Evolutionary conservation across 2,888 invertebrate genomes (phyloP).

Genomic region (Cataglyphis albicans): DNA sequence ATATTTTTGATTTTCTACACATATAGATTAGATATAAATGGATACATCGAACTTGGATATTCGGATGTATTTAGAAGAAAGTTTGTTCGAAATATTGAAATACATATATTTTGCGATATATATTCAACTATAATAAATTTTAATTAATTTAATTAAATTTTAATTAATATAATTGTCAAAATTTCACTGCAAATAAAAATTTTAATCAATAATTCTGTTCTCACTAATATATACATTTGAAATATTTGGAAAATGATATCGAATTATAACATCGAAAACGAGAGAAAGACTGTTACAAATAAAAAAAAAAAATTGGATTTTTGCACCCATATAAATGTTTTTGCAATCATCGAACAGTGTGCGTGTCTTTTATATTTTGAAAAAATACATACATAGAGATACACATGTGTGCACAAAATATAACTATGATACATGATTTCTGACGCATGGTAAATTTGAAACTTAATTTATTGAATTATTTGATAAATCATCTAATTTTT

Average conservation of each 20-base stretch:
- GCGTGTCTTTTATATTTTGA: neutral
- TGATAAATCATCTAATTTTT: neutral
- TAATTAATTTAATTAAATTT: too few species aligned
- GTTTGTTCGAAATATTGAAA: neutral
- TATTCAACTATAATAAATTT: neutral
- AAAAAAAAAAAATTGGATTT: constrained; percentile 19
- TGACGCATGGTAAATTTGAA: neutral
- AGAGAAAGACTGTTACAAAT: neutral
- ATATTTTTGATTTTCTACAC: neutral
- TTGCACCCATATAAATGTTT: neutral
- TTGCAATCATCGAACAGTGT: neutral
- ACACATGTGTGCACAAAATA: neutral
- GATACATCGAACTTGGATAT: neutral
- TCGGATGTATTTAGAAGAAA: neutral
- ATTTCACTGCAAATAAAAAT: neutral
- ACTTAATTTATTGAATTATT: constrained; percentile 13
- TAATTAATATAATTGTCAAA: neutral
- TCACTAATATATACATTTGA: neutral
- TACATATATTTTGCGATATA: neutral
- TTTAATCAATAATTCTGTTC: neutral
- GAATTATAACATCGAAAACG: neutral
- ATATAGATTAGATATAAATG: constrained; percentile 6
- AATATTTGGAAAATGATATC: neutral
- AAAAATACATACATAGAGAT: neutral
- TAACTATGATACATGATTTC: neutral